Base-by-base conservation (phyloP, 1,140 invertebrate species). In the Drosophila murphyi region DNA sequence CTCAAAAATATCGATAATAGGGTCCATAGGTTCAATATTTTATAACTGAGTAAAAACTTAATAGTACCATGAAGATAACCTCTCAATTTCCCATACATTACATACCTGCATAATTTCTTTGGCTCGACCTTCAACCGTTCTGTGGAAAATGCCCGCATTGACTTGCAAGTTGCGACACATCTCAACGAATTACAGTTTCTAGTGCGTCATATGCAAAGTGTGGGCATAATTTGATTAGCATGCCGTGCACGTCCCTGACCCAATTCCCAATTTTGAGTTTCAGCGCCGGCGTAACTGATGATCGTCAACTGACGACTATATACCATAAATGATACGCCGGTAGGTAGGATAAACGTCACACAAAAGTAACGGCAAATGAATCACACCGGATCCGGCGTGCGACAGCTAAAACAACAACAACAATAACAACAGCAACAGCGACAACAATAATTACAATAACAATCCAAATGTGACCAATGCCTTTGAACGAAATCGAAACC, bases 181-280 rank as follows among this genome's bases (percentile, higher is more conserved):
- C 43, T 32, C 62, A 61, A 74, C 65, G 56, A 71, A 71, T 63
- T 41, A 43, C 70, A 77, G 72, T 56, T 48, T 28, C 35, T 34
- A 29, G 51, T 70, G 80, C 80, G 77, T 88, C 85, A 88, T 48
- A 54, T 37, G 12, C 51, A 67, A 72, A 41, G 62, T 73, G 73
- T 72, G 47, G 76, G 50, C 61, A 71, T 68, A 60, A 80, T 67
- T 74, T 65, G 67, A 88, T 88, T 88, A 89, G 81, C 81, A 88
- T 85, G 80, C 85, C 78, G 60, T 77, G 78, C 85, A 89, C 85
- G 85, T 89, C 86, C 85, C 85, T 89, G 85, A 89, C 85, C 85
- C 86, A 89, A 89, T 89, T 89, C 32, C 31, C 41, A 51, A 56
- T 63, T 70, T 79, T 48, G 48, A 55, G 35, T 67, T 45, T 29